phyloP scores from a whole-genome alignment of 2,888 invertebrate genomes.

The Nomada ferruginata region DNA sequence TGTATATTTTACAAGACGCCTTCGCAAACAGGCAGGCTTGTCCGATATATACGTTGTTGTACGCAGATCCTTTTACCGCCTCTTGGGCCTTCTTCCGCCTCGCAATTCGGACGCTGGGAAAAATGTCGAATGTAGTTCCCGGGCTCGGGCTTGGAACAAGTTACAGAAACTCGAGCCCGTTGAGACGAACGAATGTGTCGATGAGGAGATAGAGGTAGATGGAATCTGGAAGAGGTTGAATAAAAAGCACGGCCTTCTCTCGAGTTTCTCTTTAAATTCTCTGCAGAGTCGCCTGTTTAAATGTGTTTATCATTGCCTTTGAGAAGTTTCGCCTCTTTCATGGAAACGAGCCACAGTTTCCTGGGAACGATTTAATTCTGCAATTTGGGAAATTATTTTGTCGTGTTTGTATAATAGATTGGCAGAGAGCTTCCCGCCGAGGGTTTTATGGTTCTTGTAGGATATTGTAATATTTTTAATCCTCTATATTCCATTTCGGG shows the following conservation, averaged over 20 bases:
- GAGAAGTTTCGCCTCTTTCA: too few relatives aligned
- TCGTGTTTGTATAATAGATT: too few relatives aligned
- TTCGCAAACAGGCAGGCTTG: constrained; percentile 56
- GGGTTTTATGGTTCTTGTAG: too few relatives aligned
- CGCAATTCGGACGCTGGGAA: background rate
- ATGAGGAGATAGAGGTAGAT: background rate
- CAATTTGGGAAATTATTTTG: too few relatives aligned
- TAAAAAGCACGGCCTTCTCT: background rate
- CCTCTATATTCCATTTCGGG: too few relatives aligned
- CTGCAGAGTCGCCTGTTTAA: background rate
- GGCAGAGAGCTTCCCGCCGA: too few relatives aligned
- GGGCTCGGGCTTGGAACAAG: background rate
- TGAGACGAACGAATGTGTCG: constrained; percentile 8
- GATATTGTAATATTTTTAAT: too few relatives aligned
- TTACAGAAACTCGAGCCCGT: background rate
- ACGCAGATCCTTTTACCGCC: constrained; percentile 28
- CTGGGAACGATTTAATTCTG: too few relatives aligned
- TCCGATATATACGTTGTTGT: constrained; percentile 40
- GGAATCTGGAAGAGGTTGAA: background rate
- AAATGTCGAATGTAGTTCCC: background rate
- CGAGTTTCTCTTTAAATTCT: background rate
- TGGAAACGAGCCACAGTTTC: too few relatives aligned
- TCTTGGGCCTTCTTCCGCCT: background rate
- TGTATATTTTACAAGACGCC: constrained; percentile 67
- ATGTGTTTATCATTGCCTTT: background rate